Evolutionary conservation across 2,113 vertebrate species (phyloP).

Genomic region (Electrona antarctica): DNA sequence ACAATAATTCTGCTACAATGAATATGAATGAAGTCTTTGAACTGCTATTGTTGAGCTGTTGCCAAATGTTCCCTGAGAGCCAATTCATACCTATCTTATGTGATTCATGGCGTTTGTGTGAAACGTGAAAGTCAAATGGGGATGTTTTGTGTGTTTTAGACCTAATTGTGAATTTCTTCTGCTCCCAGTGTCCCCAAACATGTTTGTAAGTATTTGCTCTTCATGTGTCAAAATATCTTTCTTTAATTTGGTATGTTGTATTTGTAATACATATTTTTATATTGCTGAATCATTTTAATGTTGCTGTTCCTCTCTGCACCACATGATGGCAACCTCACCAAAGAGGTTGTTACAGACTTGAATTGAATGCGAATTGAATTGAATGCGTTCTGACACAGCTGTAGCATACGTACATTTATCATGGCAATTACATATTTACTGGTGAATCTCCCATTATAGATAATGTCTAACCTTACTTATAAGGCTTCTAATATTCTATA

Average conservation of each 20-base stretch:
- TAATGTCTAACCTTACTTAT: no score
- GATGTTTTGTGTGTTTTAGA: no score
- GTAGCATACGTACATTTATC: neutral
- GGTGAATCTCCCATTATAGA: neutral
- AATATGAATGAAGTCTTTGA: neutral
- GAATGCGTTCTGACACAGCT: neutral
- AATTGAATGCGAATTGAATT: no score
- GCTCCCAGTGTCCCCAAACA: no score
- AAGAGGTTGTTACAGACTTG: constrained; percentile 11
- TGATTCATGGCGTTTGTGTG: no score
- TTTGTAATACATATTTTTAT: constrained; percentile 44
- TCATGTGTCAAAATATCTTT: neutral
- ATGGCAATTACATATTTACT: neutral
- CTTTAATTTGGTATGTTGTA: neutral
- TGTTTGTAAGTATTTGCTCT: neutral
- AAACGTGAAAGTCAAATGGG: no score
- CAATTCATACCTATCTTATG: no score
- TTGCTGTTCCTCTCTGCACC: constrained; percentile 22
- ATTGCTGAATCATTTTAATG: constrained; percentile 5
- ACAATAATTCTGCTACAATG: neutral
- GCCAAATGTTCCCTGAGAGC: neutral
- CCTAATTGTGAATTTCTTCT: no score
- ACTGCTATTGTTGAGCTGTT: neutral
- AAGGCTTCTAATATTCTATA: no score
- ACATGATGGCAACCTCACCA: constrained; percentile 50